phyloP scores from a whole-genome alignment of 2,113 vertebrate species.

The Lathamus discolor region DNA sequence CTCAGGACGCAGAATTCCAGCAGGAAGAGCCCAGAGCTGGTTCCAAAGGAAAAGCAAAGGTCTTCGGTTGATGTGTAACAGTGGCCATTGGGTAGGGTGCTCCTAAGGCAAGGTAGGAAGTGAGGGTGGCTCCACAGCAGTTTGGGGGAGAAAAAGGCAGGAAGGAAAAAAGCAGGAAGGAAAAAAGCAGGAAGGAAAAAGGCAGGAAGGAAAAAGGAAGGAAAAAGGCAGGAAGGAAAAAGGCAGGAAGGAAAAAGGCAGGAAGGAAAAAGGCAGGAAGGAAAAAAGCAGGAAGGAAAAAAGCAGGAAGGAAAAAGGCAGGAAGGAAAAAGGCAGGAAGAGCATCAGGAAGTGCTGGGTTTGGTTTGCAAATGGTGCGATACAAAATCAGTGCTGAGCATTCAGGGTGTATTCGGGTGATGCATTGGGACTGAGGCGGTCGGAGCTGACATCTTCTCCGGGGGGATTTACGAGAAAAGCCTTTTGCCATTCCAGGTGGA shows the following conservation, averaged over 20 bases:
- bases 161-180: no score
- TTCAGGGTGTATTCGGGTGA: neutral
- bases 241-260: no score
- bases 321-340: neutral
- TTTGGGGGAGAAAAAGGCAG: neutral
- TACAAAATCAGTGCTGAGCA: neutral
- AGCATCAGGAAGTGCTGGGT: neutral
- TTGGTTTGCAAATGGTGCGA: neutral
- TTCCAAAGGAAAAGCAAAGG: neutral
- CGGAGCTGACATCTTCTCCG: neutral
- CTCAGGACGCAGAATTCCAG: neutral
- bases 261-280: no score
- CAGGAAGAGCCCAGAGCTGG: neutral
- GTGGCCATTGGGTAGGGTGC: neutral
- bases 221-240: no score
- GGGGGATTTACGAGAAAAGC: neutral
- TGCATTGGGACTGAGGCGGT: neutral
- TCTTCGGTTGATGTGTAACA: neutral
- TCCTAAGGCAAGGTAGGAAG: neutral
- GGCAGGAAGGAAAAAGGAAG: no score
- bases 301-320: no score
- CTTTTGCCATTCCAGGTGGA: neutral
- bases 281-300: no score
- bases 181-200: no score
- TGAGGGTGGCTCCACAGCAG: accelerated